phyloP scores from a whole-genome alignment of 2,797 vertebrate species.

The Pagetopsis macropterus region DNA sequence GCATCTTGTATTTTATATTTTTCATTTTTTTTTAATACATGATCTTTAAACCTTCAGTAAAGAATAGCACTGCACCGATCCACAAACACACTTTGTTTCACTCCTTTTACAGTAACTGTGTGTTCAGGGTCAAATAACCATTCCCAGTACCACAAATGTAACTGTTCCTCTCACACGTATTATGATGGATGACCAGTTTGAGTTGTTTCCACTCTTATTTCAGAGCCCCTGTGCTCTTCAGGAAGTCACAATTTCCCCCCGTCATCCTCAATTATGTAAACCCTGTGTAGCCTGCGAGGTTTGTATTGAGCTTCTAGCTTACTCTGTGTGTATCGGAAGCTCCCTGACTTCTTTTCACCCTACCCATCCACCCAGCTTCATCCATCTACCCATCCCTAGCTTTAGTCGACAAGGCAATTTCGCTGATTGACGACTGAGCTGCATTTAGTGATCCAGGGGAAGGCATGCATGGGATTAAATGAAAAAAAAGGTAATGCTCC shows the following conservation, averaged over 20 bases:
- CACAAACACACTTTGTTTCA: neutral
- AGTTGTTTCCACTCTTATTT: conserved; percentile 43
- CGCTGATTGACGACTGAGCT: conserved; percentile 77
- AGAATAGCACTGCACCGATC: neutral
- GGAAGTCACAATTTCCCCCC: conserved; percentile 39
- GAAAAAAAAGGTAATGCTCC: conserved; percentile 63
- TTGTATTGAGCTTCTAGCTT: conserved; percentile 28
- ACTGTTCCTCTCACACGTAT: conserved; percentile 8
- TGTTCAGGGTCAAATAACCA: conserved; percentile 27
- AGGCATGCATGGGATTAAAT: conserved; percentile 62
- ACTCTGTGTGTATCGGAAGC: conserved; percentile 47
- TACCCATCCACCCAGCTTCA: conserved; percentile 45
- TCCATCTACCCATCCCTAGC: conserved; percentile 48
- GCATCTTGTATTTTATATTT: neutral
- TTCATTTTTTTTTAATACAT: neutral
- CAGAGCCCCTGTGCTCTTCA: conserved; percentile 38
- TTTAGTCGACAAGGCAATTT: conserved; percentile 78
- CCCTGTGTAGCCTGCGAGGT: conserved; percentile 30
- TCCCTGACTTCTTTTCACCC: conserved; percentile 40
- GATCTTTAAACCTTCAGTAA: neutral
- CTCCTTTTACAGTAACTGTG: conserved; percentile 5
- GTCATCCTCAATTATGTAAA: conserved; percentile 67
- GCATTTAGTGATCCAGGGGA: conserved; percentile 66
- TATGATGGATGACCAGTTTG: conserved; percentile 40
- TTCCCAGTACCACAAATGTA: conserved; percentile 10